Percentiles rank a stretch among this genome's conserved stretches.
Evolutionary conservation across 2,113 vertebrate genomes (phyloP).

Genomic region (Gorsachius goisagi): DNA sequence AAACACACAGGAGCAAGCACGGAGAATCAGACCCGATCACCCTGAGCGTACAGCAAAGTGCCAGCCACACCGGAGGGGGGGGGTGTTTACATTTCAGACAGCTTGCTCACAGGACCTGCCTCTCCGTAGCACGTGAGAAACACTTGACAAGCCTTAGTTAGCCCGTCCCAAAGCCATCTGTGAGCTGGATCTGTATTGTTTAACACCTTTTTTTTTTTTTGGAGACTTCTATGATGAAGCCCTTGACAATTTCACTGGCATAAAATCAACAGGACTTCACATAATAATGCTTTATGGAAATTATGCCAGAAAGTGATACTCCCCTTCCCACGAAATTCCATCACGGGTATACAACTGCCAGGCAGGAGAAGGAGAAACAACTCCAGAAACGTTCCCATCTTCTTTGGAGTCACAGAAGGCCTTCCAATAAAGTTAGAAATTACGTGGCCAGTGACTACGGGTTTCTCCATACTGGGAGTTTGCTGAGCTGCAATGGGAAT

Average conservation of each 20-base stretch:
- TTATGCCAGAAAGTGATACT: background rate
- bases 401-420: background rate
- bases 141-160: slow-evolving; percentile 8
- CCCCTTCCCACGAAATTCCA: background rate
- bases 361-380: background rate
- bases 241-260: slow-evolving; percentile 1
- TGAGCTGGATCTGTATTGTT: background rate
- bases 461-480: background rate
- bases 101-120: background rate
- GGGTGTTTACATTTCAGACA: background rate
- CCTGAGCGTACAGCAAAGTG: background rate
- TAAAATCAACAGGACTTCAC: slow-evolving; percentile 21
- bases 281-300: background rate
- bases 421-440: background rate
- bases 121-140: background rate
- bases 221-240: background rate
- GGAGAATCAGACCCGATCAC: background rate
- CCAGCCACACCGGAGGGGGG: background rate
- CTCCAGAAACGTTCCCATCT: background rate
- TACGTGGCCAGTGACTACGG: background rate
- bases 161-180: slow-evolving; percentile 15
- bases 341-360: background rate
- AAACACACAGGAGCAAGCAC: background rate
- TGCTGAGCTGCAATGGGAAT: background rate
- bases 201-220: slow-evolving; percentile 17